Evolutionary conservation across 2,888 invertebrate species (phyloP), one percentile per base, ranked within the genome.

Genomic region (Euclidia mi): DNA sequence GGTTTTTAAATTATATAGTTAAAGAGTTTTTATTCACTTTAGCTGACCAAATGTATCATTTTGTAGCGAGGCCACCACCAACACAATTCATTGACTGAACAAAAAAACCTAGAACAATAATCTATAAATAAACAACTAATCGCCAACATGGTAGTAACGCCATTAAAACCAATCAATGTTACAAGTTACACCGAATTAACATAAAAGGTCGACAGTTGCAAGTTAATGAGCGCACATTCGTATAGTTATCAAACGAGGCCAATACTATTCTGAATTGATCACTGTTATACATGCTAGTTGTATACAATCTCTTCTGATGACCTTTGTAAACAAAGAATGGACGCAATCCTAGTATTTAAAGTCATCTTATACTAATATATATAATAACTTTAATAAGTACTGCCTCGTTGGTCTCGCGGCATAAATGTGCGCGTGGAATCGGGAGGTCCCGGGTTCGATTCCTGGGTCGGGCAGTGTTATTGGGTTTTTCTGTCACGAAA

Each of bases 221-320:
- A 74, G 72, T 64, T 71, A 79, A 81, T 65, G 68, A 77, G 68
- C 55, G 51, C 63, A 64, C 69, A 64, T 61, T 60, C 53, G 61
- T 65, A 67, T 63, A 71, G 67, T 70, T 74, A 76, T 60, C 44
- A 65, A 72, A 77, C 69, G 73, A 79, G 80, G 81, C 65, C 81
- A 71, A 45, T 51, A 20, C 29, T 41, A 50, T 34, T 28, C 38
- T 10, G 11, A 7, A 29, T 18, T 14, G 42, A 29, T 43, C 50
- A 18, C 17, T 12, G 14, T 43, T 37, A 17, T 11, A 32, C 20
- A 20, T 31, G 3, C 25, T 18, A 14, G 35, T 35, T 14, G 12
- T 34, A 37, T 10, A 50, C 34, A 34, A 29, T 42, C 25, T 37
- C n/a, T 43, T 42, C 17, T 42, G 28, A 29, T 20, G 41, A 49